Conservation (phyloP, 2,797 vertebrate genomes). For the Acanthis flammea region DNA sequence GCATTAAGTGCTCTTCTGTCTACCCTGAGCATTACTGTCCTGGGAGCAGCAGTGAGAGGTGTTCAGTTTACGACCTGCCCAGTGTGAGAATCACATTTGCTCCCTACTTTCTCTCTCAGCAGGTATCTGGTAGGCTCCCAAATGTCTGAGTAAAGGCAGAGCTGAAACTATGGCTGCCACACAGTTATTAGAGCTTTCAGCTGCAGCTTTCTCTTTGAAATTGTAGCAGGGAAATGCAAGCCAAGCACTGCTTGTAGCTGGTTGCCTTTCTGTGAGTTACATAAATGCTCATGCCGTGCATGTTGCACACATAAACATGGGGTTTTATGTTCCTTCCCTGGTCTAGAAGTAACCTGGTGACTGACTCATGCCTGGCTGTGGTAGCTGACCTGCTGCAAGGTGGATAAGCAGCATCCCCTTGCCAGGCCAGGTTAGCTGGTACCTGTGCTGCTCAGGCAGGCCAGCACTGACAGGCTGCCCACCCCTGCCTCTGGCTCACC, state of each 20-base stretch:
- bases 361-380: background rate
- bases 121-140: background rate
- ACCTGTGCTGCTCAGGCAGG: background rate
- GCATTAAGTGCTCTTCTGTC: background rate
- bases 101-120: background rate
- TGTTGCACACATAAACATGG: background rate
- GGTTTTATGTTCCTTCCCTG: background rate
- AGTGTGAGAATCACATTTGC: background rate
- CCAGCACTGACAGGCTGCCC: background rate
- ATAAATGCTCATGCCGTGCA: background rate
- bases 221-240: background rate
- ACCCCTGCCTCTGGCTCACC: background rate
- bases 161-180: background rate
- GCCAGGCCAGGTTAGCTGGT: rapidly evolving
- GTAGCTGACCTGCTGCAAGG: background rate
- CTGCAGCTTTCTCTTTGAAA: background rate
- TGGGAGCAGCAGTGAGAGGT: background rate
- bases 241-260: background rate
- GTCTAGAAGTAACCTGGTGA: background rate
- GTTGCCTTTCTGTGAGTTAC: background rate
- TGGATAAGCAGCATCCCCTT: background rate
- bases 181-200: background rate
- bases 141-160: background rate
- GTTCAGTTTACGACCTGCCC: background rate
- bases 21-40: background rate